A percentile compares a stretch with the other conserved stretches of the same genome.
Conservation (phyloP, 30 jellyfish, hydroid and myxozoan species). For the Mastigias papua region DNA sequence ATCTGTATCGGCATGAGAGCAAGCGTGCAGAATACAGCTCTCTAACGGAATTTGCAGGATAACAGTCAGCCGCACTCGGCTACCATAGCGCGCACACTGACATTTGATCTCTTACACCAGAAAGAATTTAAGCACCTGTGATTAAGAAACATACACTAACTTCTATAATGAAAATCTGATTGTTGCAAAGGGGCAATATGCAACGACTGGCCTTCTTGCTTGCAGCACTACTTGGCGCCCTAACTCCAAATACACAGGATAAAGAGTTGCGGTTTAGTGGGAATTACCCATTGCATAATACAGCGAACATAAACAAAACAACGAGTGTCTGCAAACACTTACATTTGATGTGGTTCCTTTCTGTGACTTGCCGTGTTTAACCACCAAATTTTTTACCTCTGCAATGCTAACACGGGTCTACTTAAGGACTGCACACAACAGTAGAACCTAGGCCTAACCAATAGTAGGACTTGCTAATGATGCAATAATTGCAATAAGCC, state of each 20-base stretch:
- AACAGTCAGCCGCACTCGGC: background rate
- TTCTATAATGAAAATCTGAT: background rate
- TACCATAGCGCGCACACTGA: background rate
- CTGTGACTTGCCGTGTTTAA: background rate
- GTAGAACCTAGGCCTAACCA: slow-evolving; percentile 1
- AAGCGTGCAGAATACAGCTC: background rate
- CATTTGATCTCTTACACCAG: background rate
- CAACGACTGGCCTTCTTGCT: too few species aligned
- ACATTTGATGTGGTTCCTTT: background rate
- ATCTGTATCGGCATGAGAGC: background rate
- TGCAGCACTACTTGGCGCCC: background rate
- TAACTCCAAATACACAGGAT: background rate
- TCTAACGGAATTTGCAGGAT: background rate
- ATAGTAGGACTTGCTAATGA: slow-evolving; percentile 3
- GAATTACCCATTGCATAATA: background rate
- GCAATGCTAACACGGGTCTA: slow-evolving; percentile 64
- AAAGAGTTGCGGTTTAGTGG: background rate
- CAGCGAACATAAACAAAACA: background rate
- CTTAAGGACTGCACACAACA: slow-evolving; percentile 25
- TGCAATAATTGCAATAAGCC: slow-evolving; percentile 5
- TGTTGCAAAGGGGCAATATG: background rate
- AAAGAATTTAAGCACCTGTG: background rate
- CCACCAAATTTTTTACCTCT: background rate
- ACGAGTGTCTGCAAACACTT: background rate
- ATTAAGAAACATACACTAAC: background rate